Evolutionary conservation across 1,140 invertebrate genomes (phyloP).

Genomic region (Drosophila micromelanica): DNA sequence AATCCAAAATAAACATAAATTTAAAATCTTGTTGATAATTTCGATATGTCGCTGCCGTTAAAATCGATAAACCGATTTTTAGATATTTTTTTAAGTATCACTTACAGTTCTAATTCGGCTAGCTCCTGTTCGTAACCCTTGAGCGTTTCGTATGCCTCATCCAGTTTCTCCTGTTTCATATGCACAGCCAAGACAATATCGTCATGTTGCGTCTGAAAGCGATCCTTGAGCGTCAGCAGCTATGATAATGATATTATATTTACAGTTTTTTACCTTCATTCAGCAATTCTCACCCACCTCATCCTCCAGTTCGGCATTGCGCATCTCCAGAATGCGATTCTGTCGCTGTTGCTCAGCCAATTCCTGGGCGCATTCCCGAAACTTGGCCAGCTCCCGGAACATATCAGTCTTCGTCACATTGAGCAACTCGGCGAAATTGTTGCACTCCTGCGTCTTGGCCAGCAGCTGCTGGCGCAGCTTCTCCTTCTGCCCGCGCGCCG

Average conservation of each 20-base stretch:
- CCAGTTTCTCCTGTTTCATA: conserved; percentile 25
- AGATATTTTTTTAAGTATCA: not conserved
- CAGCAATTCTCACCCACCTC: conserved; percentile 1
- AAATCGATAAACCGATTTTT: too few relatives aligned
- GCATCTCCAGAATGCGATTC: conserved; percentile 8
- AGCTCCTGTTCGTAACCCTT: conserved; percentile 23
- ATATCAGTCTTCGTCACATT: conserved; percentile 8
- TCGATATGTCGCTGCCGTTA: too few relatives aligned
- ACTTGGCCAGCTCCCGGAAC: conserved; percentile 40
- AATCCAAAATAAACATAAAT: too few relatives aligned
- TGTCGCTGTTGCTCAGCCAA: conserved; percentile 37
- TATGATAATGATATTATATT: not conserved
- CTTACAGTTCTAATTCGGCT: conserved; percentile 32
- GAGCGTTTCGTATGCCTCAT: not conserved
- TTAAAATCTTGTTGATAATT: too few relatives aligned
- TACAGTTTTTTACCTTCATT: not conserved
- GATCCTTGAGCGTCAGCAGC: conserved; percentile 23
- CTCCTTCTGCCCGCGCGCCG: not conserved
- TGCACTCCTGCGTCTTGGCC: conserved; percentile 29
- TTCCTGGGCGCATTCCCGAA: conserved; percentile 12
- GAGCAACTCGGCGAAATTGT: conserved; percentile 26
- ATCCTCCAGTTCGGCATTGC: conserved; percentile 35
- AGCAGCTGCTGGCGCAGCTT: conserved; percentile 12
- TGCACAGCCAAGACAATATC: not conserved
- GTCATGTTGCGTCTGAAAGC: conserved; percentile 25